These are phyloP conservation scores for Cosmia pyralina DNA, from an alignment of 2,888 invertebrate genomes.

Conservation along the genomic window DNA sequence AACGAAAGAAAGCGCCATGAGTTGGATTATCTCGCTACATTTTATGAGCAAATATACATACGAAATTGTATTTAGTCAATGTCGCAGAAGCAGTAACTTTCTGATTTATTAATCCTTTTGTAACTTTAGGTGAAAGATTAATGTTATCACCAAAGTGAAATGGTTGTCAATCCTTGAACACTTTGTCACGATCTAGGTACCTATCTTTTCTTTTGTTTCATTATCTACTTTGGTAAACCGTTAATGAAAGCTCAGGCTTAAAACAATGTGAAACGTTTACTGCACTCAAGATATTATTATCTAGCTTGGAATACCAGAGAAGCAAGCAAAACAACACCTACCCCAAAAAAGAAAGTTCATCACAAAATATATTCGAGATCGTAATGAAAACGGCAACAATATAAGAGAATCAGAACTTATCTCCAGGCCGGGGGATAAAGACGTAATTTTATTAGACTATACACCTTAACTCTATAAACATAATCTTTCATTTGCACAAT, in stretches of 20 bases:
- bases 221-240: too few relatives aligned
- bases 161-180: not conserved
- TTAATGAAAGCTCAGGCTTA: too few relatives aligned
- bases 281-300: not conserved
- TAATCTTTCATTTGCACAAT: conserved; percentile 89
- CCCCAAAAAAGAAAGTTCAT: conserved; percentile 43
- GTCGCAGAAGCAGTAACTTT: conserved; percentile 24
- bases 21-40: conserved; percentile 57
- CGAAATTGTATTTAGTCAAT: conserved; percentile 33
- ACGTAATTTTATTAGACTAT: conserved; percentile 83
- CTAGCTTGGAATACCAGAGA: not conserved
- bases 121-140: conserved; percentile 16
- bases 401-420: conserved; percentile 80
- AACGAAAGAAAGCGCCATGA: conserved; percentile 66
- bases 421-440: conserved; percentile 77
- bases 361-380: conserved; percentile 55
- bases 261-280: too few relatives aligned
- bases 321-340: conserved; percentile 19
- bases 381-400: conserved; percentile 63
- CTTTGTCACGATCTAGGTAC: not conserved
- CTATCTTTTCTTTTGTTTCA: too few relatives aligned
- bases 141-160: conserved; percentile 1
- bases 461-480: conserved; percentile 89
- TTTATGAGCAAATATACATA: conserved; percentile 44
- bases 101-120: conserved; percentile 29